Conservation (phyloP, 2,888 invertebrate genomes). For the Coenonympha arcania region DNA sequence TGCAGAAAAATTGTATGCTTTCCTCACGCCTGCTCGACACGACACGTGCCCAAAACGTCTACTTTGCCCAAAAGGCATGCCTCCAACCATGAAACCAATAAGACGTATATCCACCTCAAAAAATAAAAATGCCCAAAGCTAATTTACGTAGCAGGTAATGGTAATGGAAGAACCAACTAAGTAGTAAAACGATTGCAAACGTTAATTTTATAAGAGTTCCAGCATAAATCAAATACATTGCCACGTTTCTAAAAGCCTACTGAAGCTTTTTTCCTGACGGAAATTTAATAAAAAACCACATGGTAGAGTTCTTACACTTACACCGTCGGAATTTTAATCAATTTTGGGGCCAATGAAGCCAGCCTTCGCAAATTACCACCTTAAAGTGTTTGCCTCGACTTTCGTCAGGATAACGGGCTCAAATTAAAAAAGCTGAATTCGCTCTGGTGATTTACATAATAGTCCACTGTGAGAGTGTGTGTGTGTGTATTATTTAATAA, state of each 20-base stretch:
- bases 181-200: background rate
- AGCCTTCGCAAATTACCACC: conserved; percentile 58
- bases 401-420: conserved; percentile 46
- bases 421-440: conserved; percentile 43
- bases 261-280: conserved; percentile 16
- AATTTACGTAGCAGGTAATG: background rate
- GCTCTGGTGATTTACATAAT: conserved; percentile 41
- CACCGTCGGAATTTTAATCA: conserved; percentile 68
- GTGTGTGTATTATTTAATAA: too few relatives aligned
- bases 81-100: too few relatives aligned
- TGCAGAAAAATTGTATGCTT: too few relatives aligned
- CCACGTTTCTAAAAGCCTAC: background rate
- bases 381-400: conserved; percentile 47
- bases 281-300: conserved; percentile 50
- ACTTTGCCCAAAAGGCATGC: too few relatives aligned
- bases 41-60: too few relatives aligned
- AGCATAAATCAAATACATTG: conserved; percentile 8
- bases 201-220: conserved; percentile 1
- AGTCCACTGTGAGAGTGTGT: too few relatives aligned
- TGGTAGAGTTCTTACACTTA: conserved; percentile 38
- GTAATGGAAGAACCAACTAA: background rate
- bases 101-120: too few relatives aligned
- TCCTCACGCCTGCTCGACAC: too few relatives aligned
- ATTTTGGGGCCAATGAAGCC: conserved; percentile 62
- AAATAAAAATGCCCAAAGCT: background rate